Evolutionary conservation across 2,888 invertebrate species (phyloP), one percentile per base, ranked within the genome.

Genomic region (Sialis fuliginosa): DNA sequence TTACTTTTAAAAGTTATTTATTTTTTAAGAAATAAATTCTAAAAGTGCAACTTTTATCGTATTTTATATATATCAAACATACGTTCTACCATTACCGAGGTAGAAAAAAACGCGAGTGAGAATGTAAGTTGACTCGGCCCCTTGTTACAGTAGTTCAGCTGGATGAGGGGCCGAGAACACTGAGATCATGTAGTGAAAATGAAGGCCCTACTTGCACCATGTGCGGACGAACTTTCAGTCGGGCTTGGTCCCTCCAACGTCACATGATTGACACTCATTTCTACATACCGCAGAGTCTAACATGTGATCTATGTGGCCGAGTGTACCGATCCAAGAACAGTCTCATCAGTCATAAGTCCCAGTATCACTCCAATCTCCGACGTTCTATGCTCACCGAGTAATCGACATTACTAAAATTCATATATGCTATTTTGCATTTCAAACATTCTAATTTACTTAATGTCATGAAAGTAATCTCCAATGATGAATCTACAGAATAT

Each of bases 201-300:
- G 37, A 37, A 37, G 46, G 51, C 50, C 47, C 52, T 41, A 66
- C 61, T 53, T 68, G 68, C 54, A 61, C 60, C 51, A 62, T 67
- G 52, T 70, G 68, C 53, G 59, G 60, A 51, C 69, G 69, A 57
- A 64, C 62, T 48, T 69, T 70, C 56, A 66, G 69, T 12, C 61
- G 69, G 41, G 64, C 64, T 31, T 69, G 69, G 69, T 69, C 68
- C 39, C 58, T 69, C 7, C 68, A 69, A 57, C 64, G 68, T 50
- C 69, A 69, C 54, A 60, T 69, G 57, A 61, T 66, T 41, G 68
- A 69, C 55, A 67, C 67, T 40, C 69, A 68, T 54, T 68, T 63
- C 55, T 68, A 67, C 57, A 64, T 65, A 50, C 67, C 67, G 32
- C 67, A 67, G 53, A 64, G 65, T 48, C 56, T 66, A 40, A 61